Base-by-base conservation (phyloP, 2,113 vertebrate species). In the Camelus bactrianus region DNA sequence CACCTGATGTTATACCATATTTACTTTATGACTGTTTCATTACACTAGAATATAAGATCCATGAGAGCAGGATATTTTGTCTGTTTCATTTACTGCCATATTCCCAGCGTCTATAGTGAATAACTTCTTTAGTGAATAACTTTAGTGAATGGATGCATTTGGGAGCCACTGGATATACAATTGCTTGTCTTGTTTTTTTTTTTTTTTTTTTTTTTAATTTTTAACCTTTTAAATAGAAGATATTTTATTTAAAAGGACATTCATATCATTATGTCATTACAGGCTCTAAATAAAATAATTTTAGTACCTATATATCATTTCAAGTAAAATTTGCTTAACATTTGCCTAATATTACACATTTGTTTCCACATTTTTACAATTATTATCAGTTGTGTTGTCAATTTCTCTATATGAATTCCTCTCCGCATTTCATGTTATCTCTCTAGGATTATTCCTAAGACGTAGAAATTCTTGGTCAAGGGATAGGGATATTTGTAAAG, bases 391-490 rank as follows among this genome's bases (percentile, higher is more conserved):
- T 80, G 24, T 38, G 24, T 1, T 70, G 50, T 38, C 50, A 58
- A 38, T 48, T 16, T 93, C 64, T 93, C 91, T 77, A 77, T 48
- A 35, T 5, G 12, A 58, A 48, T 76, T 6, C 20, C 88, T 42
- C 13, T 58, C 38, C 79, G 64, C 26, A 62, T 70, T 88, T 80
- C 28, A 54, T 20, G 72, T 60, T 38, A 60, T 38, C 17, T 80
- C 38, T 79, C 87, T 60, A 87, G 38, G 32, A 42, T 88, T 88
- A 80, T 88, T 79, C 64, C 10, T 72, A 88, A 62, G 60, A 86
- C 7, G 26, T 62, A 52, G 32, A 84, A 84, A 58, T 90, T 69
- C 38, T 69, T 56, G 19, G 26, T 50, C 69, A 77, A 91, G 20
- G 0, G 20, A 50, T 65, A 48, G 11, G 7, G 30, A 38, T 58